Evolutionary conservation across 2,888 invertebrate species (phyloP), one percentile per base, ranked within the genome.

Genomic region (Horisme vitalbata): DNA sequence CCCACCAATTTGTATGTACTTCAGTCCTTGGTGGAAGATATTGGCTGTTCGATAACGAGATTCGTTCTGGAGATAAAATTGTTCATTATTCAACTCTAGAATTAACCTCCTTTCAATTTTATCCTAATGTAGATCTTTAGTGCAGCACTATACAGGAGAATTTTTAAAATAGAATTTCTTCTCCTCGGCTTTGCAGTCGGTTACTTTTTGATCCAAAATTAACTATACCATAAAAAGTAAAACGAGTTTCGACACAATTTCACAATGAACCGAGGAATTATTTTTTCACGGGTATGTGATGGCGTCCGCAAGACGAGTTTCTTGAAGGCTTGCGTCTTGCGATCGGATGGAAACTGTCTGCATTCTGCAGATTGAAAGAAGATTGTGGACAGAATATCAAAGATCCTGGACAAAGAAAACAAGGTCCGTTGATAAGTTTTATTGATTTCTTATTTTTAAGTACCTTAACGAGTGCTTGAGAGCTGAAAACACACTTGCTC

Each of bases 1-100:
- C 43, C 52, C 50, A 58, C 52, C 39, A 50, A 46, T 47, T 45
- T 39, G 39, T 37, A 31, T 57, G 53, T 57, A 57, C 56, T 61
- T 56, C 52, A 36, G 37, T 44, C 38, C 26, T 39, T 33, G 54
- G 37, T 50, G 34, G 52, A 36, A 59, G 45, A 39, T 47, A 54
- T 23, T 49, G 24, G 33, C 9, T 11, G n/a, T 26, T 15, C 26
- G 14, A 14, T 18, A 20, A 1, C 0, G 24, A 10, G 10, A 26
- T 23, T 23, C 23, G 8, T 8, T 23, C n/a, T 7, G 3, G 10
- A 26, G 24, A 26, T 10, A 3, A 26, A 11, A 26, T 3, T 4
- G 15, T 18, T 5, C 1, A 18, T 18, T 18, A 18, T 18, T 18
- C 18, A 4, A 18, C 6, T 5, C 1, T 18, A 18, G 18, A 18